Evolutionary conservation across 1,140 invertebrate species (phyloP).

Genomic region (Brachionus sp.): DNA sequence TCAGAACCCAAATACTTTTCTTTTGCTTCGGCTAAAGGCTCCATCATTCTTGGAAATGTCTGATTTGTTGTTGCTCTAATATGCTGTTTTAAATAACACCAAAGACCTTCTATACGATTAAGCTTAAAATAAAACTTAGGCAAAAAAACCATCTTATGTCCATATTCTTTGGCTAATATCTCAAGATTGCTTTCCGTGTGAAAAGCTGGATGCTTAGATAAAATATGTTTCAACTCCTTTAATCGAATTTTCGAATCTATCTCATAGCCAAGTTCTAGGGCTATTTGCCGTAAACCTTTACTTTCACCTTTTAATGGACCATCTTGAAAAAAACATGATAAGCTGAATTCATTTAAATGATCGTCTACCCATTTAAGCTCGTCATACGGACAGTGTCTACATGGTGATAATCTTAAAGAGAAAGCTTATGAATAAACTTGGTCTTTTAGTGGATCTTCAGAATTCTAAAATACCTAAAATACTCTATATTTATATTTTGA

Average conservation of each 20-base stretch:
- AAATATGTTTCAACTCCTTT: background rate
- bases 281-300: background rate
- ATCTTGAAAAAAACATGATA: background rate
- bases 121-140: too few species aligned
- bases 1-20: too few species aligned
- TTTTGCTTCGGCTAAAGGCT: too few species aligned
- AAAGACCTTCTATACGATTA: too few species aligned
- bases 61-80: too few species aligned
- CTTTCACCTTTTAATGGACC: background rate
- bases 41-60: too few species aligned
- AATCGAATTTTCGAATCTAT: background rate
- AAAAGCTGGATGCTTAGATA: background rate
- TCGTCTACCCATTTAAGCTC: background rate
- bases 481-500: background rate
- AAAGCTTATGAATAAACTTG: background rate
- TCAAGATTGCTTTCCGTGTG: background rate
- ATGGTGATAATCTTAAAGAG: background rate
- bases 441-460: background rate
- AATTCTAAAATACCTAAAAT: background rate
- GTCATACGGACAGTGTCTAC: background rate
- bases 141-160: too few species aligned
- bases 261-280: background rate
- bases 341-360: background rate
- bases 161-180: background rate
- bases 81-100: too few species aligned